Base-by-base conservation (phyloP, 2,113 vertebrate species). In the Upupa epops region DNA sequence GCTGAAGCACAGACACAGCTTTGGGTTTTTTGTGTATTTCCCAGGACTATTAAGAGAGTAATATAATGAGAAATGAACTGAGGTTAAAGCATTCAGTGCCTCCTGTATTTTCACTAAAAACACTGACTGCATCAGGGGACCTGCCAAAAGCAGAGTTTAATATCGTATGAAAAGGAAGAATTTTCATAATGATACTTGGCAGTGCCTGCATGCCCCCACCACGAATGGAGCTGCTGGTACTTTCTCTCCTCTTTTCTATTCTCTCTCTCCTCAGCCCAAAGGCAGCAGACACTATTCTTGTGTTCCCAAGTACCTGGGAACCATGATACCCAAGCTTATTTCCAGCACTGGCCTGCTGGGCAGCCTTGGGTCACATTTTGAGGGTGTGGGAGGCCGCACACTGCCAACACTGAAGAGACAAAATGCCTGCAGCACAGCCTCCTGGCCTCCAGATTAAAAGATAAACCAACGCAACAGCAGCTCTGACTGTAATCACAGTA, bases 121-220 rank as follows among this genome's bases (percentile, higher is more conserved):
- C 95, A 93, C 73, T 55, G 56, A 29, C 58, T 96, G 85, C 64
- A 26, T 73, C 66, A 75, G 70, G 79, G 79, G 55, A 88, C 56
- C 84, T 91, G 94, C 95, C 92, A 75, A 93, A 74, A 84, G 58
- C 92, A 93, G 83, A 90, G 78, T 97, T 95, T 91, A 92, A 90
- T 85, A 87, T 94, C 11, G 28, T 83, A 90, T 72, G 79, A 71
- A 94, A 95, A 95, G 93, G 90, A 95, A 94, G 90, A 90, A 91
- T 95, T 90, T 95, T 96, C 85, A 90, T 96, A 94, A 96, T 90
- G 88, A 90, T 74, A 72, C 64, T 93, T 96, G 94, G 93, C 90
- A 95, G 78, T 37, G 88, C 70, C 91, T 96, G 70, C 58, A 37
- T 68, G 58, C 75, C 94, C 82, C 88, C 40, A 42, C 95, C 77